These are phyloP conservation scores for Philereme vetulata DNA, from an alignment of 2,888 invertebrate species.

Conservation along the genomic window DNA sequence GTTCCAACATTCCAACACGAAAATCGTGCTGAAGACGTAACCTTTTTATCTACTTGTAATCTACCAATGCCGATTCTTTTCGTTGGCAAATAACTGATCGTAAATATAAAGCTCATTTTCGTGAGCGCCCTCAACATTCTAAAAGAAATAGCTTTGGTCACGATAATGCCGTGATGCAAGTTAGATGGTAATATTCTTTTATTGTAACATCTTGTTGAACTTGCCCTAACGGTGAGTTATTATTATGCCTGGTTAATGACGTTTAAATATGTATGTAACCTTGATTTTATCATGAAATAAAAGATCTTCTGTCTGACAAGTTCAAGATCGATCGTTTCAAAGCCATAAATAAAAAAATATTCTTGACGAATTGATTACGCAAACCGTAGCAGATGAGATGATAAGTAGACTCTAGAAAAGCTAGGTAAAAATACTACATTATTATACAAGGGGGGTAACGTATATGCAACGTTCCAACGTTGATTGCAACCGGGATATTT, in stretches of 20 bases:
- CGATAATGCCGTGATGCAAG: slow-evolving; percentile 68
- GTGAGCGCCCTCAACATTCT: slow-evolving; percentile 66
- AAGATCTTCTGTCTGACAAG: slow-evolving; percentile 52
- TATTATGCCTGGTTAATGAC: slow-evolving; percentile 55
- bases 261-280: slow-evolving; percentile 62
- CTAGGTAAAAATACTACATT: no score
- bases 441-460: no score
- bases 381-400: slow-evolving; percentile 4
- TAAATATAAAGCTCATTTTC: slow-evolving; percentile 72
- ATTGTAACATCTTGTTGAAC: slow-evolving; percentile 69
- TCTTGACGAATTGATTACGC: slow-evolving; percentile 26
- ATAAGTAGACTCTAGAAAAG: background rate
- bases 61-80: slow-evolving; percentile 54
- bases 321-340: slow-evolving; percentile 54
- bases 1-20: slow-evolving; percentile 45
- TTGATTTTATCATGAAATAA: slow-evolving; percentile 52
- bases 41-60: slow-evolving; percentile 52
- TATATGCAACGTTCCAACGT: no score
- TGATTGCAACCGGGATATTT: no score
- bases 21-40: slow-evolving; percentile 35
- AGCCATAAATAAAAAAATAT: slow-evolving; percentile 25
- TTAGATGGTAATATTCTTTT: slow-evolving; percentile 67
- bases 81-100: slow-evolving; percentile 55
- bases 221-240: slow-evolving; percentile 66
- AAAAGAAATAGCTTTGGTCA: slow-evolving; percentile 73